Evolutionary conservation across 2,888 invertebrate genomes (phyloP).

Genomic region (Dione vanillae): DNA sequence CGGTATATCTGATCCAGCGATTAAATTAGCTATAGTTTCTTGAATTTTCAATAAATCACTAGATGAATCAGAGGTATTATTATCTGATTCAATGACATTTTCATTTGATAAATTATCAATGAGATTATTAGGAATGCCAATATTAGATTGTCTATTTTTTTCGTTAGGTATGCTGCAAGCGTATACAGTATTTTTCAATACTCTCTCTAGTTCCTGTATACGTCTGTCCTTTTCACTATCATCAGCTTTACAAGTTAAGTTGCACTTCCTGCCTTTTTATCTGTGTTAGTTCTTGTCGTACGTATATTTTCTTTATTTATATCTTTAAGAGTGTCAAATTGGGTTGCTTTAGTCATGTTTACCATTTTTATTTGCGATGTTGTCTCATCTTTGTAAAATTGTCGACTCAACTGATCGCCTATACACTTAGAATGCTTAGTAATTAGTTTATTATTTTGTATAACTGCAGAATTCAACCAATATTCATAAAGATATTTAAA

Average conservation of each 20-base stretch:
- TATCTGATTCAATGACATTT: slow-evolving; percentile 43
- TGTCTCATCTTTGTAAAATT: slow-evolving; percentile 64
- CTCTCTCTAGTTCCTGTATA: slow-evolving; percentile 68
- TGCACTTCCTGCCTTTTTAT: slow-evolving; percentile 41
- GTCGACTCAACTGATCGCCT: slow-evolving; percentile 59
- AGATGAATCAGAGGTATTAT: slow-evolving; percentile 59
- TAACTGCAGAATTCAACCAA: slow-evolving; percentile 65
- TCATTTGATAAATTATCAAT: slow-evolving; percentile 54
- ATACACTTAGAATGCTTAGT: slow-evolving; percentile 57
- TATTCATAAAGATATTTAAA: slow-evolving; percentile 69
- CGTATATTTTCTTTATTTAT: slow-evolving; percentile 41
- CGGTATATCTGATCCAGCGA: slow-evolving; percentile 64
- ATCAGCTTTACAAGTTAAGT: slow-evolving; percentile 42
- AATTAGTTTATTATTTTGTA: slow-evolving; percentile 53
- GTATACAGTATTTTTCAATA: slow-evolving; percentile 72
- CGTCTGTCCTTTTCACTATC: slow-evolving; percentile 66
- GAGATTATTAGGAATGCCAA: slow-evolving; percentile 65
- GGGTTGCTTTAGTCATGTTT: slow-evolving; percentile 60
- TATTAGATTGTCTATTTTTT: slow-evolving; percentile 63
- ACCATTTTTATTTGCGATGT: slow-evolving; percentile 57
- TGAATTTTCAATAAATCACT: slow-evolving; percentile 64
- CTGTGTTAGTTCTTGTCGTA: slow-evolving; percentile 36
- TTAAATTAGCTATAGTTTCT: slow-evolving; percentile 66
- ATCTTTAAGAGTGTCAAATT: slow-evolving; percentile 57
- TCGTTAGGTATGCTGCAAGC: slow-evolving; percentile 59